These are phyloP conservation scores for Bombus fervidus DNA, from an alignment of 1,140 invertebrate genomes.

Conservation along the genomic window DNA sequence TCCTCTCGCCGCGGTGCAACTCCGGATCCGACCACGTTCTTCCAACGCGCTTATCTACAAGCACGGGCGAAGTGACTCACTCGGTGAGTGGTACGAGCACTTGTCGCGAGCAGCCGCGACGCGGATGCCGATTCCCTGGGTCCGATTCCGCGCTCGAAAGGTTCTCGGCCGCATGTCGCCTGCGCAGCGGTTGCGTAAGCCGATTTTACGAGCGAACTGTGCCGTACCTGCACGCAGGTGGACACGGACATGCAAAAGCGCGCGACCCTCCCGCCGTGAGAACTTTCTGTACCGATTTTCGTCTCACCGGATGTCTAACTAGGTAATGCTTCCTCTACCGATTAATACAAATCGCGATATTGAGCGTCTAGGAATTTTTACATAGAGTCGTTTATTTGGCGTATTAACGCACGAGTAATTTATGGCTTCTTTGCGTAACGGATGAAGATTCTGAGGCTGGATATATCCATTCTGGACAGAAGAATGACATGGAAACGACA, in stretches of 20 bases:
- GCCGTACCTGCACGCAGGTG: constrained; percentile 25
- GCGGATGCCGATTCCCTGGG: constrained; percentile 43
- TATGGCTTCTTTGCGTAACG: too few relatives aligned
- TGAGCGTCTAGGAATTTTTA: not conserved
- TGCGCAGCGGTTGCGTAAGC: constrained; percentile 57
- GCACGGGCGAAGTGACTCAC: constrained; percentile 58
- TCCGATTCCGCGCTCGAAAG: constrained; percentile 42
- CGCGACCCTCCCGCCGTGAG: constrained; percentile 53
- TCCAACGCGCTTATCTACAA: constrained; percentile 40
- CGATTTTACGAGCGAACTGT: constrained; percentile 54
- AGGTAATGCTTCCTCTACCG: not conserved
- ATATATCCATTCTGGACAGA: too few relatives aligned
- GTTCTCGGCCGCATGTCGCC: constrained; percentile 38
- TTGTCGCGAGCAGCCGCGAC: constrained; percentile 60
- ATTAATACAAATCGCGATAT: not conserved
- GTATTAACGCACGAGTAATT: not conserved
- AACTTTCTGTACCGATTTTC: constrained; percentile 36
- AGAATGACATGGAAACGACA: too few relatives aligned
- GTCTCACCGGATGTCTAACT: not conserved
- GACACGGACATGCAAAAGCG: constrained; percentile 15
- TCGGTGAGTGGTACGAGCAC: constrained; percentile 62
- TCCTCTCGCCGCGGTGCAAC: too few relatives aligned
- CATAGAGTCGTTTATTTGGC: not conserved
- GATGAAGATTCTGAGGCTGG: too few relatives aligned
- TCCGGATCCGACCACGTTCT: constrained; percentile 24